Evolutionary conservation across 30 jellyfish, hydroid and myxozoan genomes (phyloP).

Genomic region (Rhopilema esculentum): DNA sequence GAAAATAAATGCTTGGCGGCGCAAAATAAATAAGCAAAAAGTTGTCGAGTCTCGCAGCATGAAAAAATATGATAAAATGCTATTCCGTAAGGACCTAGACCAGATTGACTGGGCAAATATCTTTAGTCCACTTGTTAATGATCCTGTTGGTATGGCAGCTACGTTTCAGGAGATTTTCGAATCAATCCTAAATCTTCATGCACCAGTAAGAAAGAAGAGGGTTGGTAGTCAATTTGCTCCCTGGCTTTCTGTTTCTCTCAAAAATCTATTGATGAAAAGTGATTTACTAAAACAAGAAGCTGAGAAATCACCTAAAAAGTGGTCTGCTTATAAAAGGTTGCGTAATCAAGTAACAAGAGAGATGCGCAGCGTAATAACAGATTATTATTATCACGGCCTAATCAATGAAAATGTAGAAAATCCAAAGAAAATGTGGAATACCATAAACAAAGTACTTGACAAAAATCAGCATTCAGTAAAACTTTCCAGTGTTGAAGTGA

Average conservation of each 20-base stretch:
- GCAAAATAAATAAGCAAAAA: too few relatives aligned
- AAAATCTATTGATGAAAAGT: background rate
- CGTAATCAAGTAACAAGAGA: conserved; percentile 6
- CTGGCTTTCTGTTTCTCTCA: background rate
- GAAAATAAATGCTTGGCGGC: too few relatives aligned
- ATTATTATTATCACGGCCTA: too few relatives aligned
- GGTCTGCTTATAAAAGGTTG: background rate
- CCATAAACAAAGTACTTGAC: too few relatives aligned
- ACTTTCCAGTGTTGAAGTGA: too few relatives aligned
- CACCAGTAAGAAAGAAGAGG: conserved; percentile 46
- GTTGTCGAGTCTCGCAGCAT: too few relatives aligned
- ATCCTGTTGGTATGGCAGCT: conserved; percentile 48
- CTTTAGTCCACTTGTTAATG: conserved; percentile 36
- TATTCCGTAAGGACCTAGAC: conserved; percentile 9
- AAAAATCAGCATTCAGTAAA: background rate
- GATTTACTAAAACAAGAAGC: background rate
- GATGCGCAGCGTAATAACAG: too few relatives aligned
- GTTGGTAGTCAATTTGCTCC: too few relatives aligned
- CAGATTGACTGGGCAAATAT: conserved; percentile 53
- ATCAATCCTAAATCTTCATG: conserved; percentile 40
- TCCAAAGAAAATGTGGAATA: too few relatives aligned
- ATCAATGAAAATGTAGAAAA: too few relatives aligned
- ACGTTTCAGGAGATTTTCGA: conserved; percentile 61
- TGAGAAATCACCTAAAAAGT: conserved; percentile 1
- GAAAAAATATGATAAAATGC: conserved; percentile 40